Conservation (phyloP, 2,888 invertebrate species). For the Calameuta pallipes region DNA sequence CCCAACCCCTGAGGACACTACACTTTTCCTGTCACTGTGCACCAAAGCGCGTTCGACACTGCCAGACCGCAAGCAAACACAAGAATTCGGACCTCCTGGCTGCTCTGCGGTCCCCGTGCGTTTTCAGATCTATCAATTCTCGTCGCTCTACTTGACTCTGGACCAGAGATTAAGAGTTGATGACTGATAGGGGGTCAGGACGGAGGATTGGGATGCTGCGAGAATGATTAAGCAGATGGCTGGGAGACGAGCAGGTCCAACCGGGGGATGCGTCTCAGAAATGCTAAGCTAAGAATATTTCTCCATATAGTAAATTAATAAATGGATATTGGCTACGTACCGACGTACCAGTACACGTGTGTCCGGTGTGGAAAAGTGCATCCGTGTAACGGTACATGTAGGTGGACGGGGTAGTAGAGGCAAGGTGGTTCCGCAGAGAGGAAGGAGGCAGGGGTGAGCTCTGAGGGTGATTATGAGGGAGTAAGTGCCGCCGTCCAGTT, state of each 20-base stretch:
- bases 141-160: not conserved
- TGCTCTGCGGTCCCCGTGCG: not conserved
- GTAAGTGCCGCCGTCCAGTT: constrained; percentile 64
- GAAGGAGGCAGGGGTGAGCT: constrained; percentile 22
- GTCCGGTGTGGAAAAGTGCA: constrained; percentile 19
- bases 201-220: not conserved
- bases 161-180: not conserved
- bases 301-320: not conserved
- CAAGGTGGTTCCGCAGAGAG: constrained; percentile 26
- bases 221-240: not conserved
- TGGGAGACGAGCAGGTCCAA: not conserved
- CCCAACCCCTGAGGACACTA: not conserved
- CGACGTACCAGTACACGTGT: constrained; percentile 8
- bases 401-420: constrained; percentile 34
- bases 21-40: not conserved
- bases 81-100: not conserved
- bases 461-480: constrained; percentile 58
- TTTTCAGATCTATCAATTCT: too few species aligned
- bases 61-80: not conserved
- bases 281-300: not conserved
- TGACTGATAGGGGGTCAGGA: not conserved
- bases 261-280: not conserved
- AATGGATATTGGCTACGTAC: not conserved
- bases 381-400: constrained; percentile 22
- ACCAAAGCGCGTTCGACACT: not conserved